phyloP scores from a whole-genome alignment of 2,888 invertebrate genomes.

The Pasiphila rectangulata region DNA sequence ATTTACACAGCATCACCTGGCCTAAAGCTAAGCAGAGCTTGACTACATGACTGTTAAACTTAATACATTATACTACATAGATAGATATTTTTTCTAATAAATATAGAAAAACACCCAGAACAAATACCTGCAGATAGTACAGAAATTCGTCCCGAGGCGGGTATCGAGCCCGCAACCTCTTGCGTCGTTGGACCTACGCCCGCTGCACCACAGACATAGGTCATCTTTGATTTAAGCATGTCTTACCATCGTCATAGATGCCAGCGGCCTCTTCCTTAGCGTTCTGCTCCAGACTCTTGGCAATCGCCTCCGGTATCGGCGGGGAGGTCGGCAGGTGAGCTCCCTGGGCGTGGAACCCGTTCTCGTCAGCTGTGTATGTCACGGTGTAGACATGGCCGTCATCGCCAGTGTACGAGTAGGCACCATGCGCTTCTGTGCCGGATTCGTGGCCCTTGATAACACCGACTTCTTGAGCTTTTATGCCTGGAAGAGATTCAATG shows the following conservation, averaged over 20 bases:
- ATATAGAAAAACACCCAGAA: too few species aligned
- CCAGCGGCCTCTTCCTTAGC: constrained; percentile 75
- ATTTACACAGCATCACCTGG: too few species aligned
- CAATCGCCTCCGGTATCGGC: constrained; percentile 79
- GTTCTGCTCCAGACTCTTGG: constrained; percentile 70
- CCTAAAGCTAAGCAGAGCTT: too few species aligned
- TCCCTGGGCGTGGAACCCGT: constrained; percentile 79
- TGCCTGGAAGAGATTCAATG: constrained; percentile 52
- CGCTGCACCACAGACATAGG: too few species aligned
- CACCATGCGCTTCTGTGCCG: constrained; percentile 69
- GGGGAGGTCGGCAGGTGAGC: constrained; percentile 81
- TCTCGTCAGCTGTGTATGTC: constrained; percentile 80
- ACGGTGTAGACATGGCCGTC: constrained; percentile 79
- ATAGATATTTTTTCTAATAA: too few species aligned
- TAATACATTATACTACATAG: too few species aligned
- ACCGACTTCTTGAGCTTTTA: constrained; percentile 75
- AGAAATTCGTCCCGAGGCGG: too few species aligned
- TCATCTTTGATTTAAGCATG: too few species aligned
- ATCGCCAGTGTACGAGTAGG: constrained; percentile 80
- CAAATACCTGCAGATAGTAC: too few species aligned
- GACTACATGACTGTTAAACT: too few species aligned
- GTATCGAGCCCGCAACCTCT: too few species aligned
- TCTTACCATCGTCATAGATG: constrained; percentile 71
- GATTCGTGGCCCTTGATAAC: constrained; percentile 52
- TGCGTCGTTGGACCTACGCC: too few species aligned